Conservation (phyloP, 2,797 vertebrate species). For the Sebastes goodei region DNA sequence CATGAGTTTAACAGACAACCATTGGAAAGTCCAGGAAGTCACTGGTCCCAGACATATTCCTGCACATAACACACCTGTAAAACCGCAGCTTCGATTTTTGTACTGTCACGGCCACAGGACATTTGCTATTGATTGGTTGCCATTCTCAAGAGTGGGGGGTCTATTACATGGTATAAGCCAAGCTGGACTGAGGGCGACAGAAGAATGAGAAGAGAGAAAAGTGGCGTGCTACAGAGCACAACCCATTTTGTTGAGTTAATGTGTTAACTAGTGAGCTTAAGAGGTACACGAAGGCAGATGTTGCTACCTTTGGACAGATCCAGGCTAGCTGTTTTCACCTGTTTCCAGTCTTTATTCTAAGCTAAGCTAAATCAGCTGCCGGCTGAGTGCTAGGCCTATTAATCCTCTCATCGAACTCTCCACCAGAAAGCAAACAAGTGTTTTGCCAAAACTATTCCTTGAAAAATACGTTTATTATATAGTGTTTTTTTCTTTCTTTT, state of each 20-base stretch:
- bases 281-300: accelerated
- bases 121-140: not conserved
- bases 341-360: not conserved
- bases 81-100: too few species aligned
- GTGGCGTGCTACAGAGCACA: not conserved
- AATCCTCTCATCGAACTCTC: not conserved
- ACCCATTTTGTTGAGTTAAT: not conserved
- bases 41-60: too few species aligned
- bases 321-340: not conserved
- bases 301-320: not conserved
- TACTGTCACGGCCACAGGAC: not conserved
- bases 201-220: not conserved
- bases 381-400: not conserved
- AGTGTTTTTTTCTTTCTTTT: not conserved
- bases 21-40: too few species aligned
- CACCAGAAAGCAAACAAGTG: not conserved
- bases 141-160: not conserved
- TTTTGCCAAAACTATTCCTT: not conserved
- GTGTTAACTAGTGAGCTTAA: not conserved
- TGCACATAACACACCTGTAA: too few species aligned
- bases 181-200: not conserved
- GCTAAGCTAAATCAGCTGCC: not conserved
- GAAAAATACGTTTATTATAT: not conserved
- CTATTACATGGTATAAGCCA: not conserved
- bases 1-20: not conserved